Conservation (phyloP, 2,888 invertebrate genomes). For the Cristatella mucedo region DNA sequence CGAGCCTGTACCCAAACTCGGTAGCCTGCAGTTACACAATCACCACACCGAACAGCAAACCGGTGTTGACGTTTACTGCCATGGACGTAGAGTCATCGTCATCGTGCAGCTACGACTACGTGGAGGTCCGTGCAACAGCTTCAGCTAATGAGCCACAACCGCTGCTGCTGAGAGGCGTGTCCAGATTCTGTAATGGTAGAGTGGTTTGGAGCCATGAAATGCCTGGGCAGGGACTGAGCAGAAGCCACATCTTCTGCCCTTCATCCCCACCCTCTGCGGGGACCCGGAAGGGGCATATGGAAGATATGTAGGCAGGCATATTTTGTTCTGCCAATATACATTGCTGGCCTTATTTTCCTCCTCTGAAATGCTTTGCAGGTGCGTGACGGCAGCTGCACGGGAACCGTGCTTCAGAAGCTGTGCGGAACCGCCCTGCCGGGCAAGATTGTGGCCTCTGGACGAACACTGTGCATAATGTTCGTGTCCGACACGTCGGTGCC, state of each 20-base stretch:
- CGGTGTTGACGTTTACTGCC: background rate
- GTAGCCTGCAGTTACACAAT: constrained; percentile 1
- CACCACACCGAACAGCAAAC: background rate
- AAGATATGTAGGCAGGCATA: no score
- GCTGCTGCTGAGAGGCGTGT: no score
- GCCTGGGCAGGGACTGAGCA: no score
- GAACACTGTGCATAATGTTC: background rate
- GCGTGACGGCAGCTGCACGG: constrained; percentile 53
- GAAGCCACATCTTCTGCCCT: no score
- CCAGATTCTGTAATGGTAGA: no score
- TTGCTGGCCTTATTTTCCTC: no score
- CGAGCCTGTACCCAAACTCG: background rate
- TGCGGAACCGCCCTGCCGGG: constrained; percentile 20
- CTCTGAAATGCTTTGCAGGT: constrained; percentile 60
- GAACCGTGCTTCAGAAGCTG: constrained; percentile 46
- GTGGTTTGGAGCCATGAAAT: no score
- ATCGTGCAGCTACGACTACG: background rate
- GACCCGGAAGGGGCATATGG: no score
- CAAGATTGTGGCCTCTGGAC: background rate
- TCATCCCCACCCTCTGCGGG: no score
- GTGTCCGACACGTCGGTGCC: constrained; percentile 2
- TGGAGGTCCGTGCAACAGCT: background rate
- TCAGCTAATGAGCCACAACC: background rate
- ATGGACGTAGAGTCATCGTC: background rate
- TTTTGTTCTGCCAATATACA: no score